Conservation (phyloP, 2,888 invertebrate genomes). For the Phragmatobia fuliginosa region DNA sequence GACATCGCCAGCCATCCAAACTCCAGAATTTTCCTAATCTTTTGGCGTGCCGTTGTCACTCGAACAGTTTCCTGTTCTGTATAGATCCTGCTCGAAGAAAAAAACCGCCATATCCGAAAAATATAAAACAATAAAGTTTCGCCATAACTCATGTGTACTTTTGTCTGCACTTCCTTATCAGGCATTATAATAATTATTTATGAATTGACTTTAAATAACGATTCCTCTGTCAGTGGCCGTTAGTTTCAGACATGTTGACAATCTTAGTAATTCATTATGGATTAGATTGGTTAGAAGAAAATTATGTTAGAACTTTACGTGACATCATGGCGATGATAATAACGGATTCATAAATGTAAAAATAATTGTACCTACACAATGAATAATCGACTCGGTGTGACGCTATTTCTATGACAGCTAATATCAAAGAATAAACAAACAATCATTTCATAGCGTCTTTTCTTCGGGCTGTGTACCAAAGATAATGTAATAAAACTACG, state of each 20-base stretch:
- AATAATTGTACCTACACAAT: neutral
- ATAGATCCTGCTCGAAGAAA: neutral
- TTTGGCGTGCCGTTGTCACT: constrained; percentile 13
- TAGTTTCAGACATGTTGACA: neutral
- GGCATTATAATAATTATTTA: neutral
- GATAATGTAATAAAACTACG: too few relatives aligned
- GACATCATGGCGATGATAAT: neutral
- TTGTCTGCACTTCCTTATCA: neutral
- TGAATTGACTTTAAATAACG: neutral
- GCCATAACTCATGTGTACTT: neutral
- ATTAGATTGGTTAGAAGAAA: neutral
- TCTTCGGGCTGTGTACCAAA: neutral
- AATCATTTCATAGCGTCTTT: neutral
- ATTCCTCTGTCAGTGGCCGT: neutral
- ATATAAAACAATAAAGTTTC: constrained; percentile 6
- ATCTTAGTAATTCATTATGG: neutral
- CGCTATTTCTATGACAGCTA: constrained; percentile 2
- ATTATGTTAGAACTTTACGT: neutral
- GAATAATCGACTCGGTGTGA: neutral
- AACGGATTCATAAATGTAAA: neutral
- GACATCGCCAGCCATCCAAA: constrained; percentile 44
- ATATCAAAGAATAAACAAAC: neutral
- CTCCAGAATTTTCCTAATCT: constrained; percentile 45
- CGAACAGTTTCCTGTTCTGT: neutral
- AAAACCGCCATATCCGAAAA: constrained; percentile 8